Evolutionary conservation across 2,888 invertebrate genomes (phyloP).

Genomic region (Busseola fusca): DNA sequence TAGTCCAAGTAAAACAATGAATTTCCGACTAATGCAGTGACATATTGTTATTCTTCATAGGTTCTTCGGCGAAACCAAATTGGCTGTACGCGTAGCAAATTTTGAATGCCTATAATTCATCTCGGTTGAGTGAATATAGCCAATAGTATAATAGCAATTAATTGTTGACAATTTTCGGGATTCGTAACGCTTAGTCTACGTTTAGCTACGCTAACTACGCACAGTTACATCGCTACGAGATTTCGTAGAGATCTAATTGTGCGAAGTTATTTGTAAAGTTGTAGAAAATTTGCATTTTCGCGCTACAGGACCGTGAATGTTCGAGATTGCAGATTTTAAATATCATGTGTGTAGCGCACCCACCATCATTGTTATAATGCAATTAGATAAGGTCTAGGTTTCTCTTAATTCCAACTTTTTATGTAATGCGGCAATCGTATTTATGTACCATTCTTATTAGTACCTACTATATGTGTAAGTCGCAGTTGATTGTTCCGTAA

Average conservation of each 20-base stretch:
- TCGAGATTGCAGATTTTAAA: constrained; percentile 5
- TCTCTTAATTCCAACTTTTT: constrained; percentile 8
- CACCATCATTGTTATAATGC: constrained; percentile 8
- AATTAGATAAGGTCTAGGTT: constrained; percentile 12
- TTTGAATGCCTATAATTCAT: constrained; percentile 17
- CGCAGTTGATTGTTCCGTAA: constrained; percentile 42
- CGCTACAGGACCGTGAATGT: neutral
- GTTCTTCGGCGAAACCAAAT: constrained; percentile 16
- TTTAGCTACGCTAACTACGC: constrained; percentile 21
- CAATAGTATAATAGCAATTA: constrained; percentile 27
- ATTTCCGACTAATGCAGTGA: constrained; percentile 17
- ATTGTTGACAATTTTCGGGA: constrained; percentile 16
- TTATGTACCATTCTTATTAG: constrained; percentile 8
- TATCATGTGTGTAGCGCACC: neutral
- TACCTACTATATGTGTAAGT: constrained; percentile 18
- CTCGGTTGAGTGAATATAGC: constrained; percentile 19
- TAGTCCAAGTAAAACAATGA: neutral
- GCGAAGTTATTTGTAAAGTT: constrained; percentile 11
- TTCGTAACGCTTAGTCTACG: constrained; percentile 33
- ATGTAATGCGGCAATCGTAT: constrained; percentile 22
- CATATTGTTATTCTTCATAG: constrained; percentile 7
- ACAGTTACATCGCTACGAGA: constrained; percentile 35
- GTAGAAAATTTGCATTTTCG: constrained; percentile 4
- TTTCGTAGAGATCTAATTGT: constrained; percentile 32
- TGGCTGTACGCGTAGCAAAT: constrained; percentile 27